Evolutionary conservation across 2,797 vertebrate species (phyloP), one percentile per base, ranked within the genome.

Genomic region (Pristis pectinata): DNA sequence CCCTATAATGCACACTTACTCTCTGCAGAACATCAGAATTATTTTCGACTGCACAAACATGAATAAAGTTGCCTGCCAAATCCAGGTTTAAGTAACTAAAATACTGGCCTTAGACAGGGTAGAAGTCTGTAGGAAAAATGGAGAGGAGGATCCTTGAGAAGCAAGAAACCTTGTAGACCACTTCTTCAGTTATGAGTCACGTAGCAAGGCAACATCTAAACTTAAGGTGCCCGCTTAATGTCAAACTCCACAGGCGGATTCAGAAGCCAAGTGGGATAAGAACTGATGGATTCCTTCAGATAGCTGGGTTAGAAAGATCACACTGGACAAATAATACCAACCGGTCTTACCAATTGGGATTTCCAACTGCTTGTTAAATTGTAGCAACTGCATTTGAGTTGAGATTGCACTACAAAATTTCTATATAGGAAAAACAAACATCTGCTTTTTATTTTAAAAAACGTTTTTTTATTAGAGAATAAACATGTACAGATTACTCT

Each of bases 401-500:
- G 11, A 64, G 8, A 67, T 19, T 64, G 3, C 17, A 22, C 34
- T 22, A n/a, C 37, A 41, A n/a, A 91, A 67, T 91, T 37, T 91
- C n/a, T 41, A 22, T 27, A 91, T 17, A 72, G 70, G 70, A 67
- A 91, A 61, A 61, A 64, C 27, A 91, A 91, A 91, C 34, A 91
- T 67, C n/a, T 91, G 37, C 15, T 61, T 67, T 67, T 67, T 67
- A 19, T 19, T 91, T 91, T 37, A 37, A 91, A 24, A 91, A 67
- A 67, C 53, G 27, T 37, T 3, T 72, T 64, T 61, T 89, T 67
- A 64, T 67, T 91, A 67, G 87, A 91, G 61, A 91, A 91, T 91
- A 91, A 91, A 91, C 87, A 91, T 61, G 61, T 67, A 67, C 87
- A 91, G 87, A 91, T 67, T 67, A 41, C 87, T 91, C 61, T 91